phyloP scores from a whole-genome alignment of 1,140 invertebrate genomes.

The Drosophila funebris region DNA sequence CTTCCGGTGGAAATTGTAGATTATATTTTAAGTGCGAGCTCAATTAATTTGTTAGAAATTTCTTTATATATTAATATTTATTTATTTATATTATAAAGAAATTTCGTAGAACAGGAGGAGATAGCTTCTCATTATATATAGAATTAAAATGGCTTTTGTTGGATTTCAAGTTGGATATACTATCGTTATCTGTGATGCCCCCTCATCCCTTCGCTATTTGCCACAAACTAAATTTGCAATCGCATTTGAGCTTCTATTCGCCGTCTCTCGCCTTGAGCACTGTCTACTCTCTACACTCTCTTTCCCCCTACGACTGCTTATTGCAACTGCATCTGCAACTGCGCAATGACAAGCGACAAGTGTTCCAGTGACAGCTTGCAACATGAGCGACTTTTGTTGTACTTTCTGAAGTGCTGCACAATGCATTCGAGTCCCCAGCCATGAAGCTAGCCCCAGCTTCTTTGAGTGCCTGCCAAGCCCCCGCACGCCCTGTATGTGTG shows the following conservation, averaged over 20 bases:
- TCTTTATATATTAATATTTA: too few species aligned
- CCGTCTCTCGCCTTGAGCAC: slow-evolving; percentile 44
- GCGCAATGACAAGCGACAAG: slow-evolving; percentile 79
- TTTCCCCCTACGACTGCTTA: background rate
- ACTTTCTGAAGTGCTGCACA: slow-evolving; percentile 75
- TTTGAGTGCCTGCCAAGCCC: slow-evolving; percentile 29
- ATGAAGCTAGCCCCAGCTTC: slow-evolving; percentile 22
- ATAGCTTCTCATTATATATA: background rate
- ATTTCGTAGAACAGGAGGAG: too few species aligned
- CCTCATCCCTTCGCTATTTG: background rate
- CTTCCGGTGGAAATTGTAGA: slow-evolving; percentile 3
- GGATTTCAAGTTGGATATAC: background rate
- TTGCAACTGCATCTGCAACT: slow-evolving; percentile 52
- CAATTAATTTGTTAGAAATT: too few species aligned
- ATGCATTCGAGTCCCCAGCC: slow-evolving; percentile 66
- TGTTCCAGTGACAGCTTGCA: slow-evolving; percentile 81
- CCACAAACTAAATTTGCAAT: slow-evolving; percentile 28
- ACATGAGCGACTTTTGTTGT: slow-evolving; percentile 81
- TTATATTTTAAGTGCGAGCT: too few species aligned
- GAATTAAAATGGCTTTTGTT: background rate
- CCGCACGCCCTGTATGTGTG: slow-evolving; percentile 27
- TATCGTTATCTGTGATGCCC: slow-evolving; percentile 47
- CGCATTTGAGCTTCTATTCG: slow-evolving; percentile 45
- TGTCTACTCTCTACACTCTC: slow-evolving; percentile 6
- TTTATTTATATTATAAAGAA: too few species aligned